These are phyloP conservation scores for Perca schrenkii DNA, from an alignment of 2,113 vertebrate genomes.

Conservation along the genomic window DNA sequence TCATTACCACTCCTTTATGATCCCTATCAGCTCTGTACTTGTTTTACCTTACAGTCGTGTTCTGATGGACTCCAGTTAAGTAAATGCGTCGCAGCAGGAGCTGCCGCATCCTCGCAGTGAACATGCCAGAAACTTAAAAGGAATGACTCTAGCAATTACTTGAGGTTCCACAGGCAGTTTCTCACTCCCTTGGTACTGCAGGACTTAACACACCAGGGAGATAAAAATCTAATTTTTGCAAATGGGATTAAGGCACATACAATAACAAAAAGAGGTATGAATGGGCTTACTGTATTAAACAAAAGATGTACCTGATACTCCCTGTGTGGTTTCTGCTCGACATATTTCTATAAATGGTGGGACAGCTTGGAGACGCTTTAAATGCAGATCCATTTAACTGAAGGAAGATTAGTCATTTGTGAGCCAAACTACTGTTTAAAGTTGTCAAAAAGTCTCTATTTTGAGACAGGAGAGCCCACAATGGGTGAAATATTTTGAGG, in stretches of 20 bases:
- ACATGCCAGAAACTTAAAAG: slow-evolving; percentile 61
- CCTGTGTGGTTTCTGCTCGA: slow-evolving; percentile 67
- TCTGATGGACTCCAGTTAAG: slow-evolving; percentile 63
- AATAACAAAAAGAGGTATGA: slow-evolving; percentile 74
- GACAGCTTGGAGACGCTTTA: slow-evolving; percentile 58
- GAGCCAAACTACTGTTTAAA: slow-evolving; percentile 63
- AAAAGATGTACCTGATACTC: slow-evolving; percentile 74
- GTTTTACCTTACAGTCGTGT: slow-evolving; percentile 23
- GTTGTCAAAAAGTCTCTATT: slow-evolving; percentile 74
- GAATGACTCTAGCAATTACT: slow-evolving; percentile 63
- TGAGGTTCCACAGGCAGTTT: slow-evolving; percentile 70
- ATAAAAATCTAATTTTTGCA: slow-evolving; percentile 73
- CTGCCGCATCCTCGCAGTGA: slow-evolving; percentile 58
- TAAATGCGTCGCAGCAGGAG: slow-evolving; percentile 64
- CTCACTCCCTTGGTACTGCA: slow-evolving; percentile 32
- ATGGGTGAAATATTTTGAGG: slow-evolving; percentile 40
- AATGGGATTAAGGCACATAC: slow-evolving; percentile 73
- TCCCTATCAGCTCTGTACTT: slow-evolving; percentile 29
- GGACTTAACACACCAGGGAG: slow-evolving; percentile 50
- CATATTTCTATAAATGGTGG: slow-evolving; percentile 71
- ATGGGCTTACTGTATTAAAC: slow-evolving; percentile 68
- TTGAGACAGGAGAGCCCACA: slow-evolving; percentile 55
- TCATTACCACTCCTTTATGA: slow-evolving; percentile 22
- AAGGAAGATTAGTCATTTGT: slow-evolving; percentile 67
- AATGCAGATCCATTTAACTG: slow-evolving; percentile 64